Conservation (phyloP, 2,113 vertebrate genomes). For the Ictalurus punctatus region DNA sequence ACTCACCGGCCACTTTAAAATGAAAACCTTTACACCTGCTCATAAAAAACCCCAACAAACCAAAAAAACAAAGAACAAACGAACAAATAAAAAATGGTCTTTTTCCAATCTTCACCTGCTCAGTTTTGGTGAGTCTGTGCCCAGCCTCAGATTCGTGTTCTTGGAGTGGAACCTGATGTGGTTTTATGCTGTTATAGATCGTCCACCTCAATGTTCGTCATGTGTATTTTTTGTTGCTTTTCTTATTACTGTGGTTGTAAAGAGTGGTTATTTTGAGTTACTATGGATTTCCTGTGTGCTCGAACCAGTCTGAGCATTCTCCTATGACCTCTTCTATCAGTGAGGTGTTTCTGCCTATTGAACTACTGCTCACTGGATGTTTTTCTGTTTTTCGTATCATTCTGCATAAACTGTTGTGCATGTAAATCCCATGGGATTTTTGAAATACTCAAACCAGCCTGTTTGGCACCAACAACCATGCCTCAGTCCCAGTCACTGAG, state of each 20-base stretch:
- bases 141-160: not conserved
- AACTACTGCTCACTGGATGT: not conserved
- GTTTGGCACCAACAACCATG: not conserved
- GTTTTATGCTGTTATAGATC: not conserved
- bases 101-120: not conserved
- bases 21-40: not conserved
- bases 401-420: not conserved
- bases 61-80: not conserved
- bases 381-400: not conserved
- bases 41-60: not conserved
- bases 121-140: not conserved
- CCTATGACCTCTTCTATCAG: not conserved
- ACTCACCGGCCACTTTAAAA: not conserved
- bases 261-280: not conserved
- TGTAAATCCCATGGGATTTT: not conserved
- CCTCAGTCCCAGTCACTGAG: not conserved
- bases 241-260: not conserved
- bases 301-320: not conserved
- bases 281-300: not conserved
- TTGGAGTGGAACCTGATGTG: not conserved
- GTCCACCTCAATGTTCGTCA: not conserved
- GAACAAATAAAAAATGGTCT: not conserved
- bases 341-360: not conserved
- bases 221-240: not conserved
- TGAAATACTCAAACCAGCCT: not conserved